Percentiles rank a stretch among this genome's conserved stretches.
These are phyloP conservation scores for Bombylius major DNA, from an alignment of 2,888 invertebrate species.

Conservation along the genomic window DNA sequence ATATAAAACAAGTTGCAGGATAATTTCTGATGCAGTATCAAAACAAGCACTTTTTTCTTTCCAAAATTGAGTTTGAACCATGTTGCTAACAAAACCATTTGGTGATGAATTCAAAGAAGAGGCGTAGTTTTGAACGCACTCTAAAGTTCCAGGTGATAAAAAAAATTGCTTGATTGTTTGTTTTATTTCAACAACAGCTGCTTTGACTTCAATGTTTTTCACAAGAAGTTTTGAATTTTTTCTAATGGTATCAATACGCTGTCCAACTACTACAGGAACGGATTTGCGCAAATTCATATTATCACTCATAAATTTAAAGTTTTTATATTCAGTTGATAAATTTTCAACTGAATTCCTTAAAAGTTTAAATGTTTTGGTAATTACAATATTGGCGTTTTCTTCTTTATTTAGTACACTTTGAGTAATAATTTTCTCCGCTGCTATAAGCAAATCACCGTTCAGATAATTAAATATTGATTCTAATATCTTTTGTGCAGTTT, in stretches of 20 bases:
- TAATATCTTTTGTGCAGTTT: too few species aligned
- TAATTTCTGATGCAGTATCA: neutral
- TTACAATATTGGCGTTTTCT: too few species aligned
- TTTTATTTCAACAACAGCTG: neutral
- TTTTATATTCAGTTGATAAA: neutral
- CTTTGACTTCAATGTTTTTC: neutral
- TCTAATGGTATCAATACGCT: neutral
- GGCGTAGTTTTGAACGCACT: neutral
- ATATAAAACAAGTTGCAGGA: slow-evolving; percentile 3
- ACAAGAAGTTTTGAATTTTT: neutral
- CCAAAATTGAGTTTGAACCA: neutral
- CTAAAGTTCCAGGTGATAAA: neutral
- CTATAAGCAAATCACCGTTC: too few species aligned
- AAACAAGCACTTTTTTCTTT: neutral
- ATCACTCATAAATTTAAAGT: too few species aligned
- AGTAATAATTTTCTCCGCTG: neutral
- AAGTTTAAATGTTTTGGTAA: neutral
- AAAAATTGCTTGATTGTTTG: neutral
- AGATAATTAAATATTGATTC: too few species aligned
- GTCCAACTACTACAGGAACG: neutral
- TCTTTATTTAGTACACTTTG: neutral
- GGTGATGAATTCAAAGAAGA: too few species aligned
- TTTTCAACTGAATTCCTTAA: neutral
- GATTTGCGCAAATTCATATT: too few species aligned
- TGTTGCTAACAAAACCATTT: too few species aligned